Evolutionary conservation across 1,140 invertebrate species (phyloP), one percentile per base, ranked within the genome.

Genomic region (Drosophila watanabei): DNA sequence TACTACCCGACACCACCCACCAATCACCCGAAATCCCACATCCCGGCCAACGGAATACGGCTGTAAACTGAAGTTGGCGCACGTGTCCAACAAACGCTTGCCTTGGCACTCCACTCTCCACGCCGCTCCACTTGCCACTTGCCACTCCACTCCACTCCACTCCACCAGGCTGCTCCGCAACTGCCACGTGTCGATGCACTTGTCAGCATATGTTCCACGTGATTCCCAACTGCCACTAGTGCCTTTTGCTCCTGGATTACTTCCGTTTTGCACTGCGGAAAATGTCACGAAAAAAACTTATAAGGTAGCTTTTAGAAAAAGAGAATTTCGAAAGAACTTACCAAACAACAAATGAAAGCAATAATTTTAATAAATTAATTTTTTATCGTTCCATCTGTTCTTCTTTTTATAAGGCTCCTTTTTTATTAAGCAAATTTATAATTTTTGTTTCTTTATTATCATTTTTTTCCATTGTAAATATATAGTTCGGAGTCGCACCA

Each of bases 1-100:
- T 13, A 16, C 16, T 13, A 11, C 28, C 32, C 24, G 49, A 18
- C 46, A 37, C 11, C 33, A 49, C n/a, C 57, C 63, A 60, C 13
- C 13, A 28, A 51, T 28, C 46, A 45, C 28, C 51, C 61, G 18
- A 28, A 56, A n/a, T 54, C 18, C 51, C 32, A 20, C 52, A 51
- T 49, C 33, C 45, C 69, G 41, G n/a, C 20, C 35, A 33, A 30
- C 70, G 70, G 65, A 59, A 60, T 37, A 51, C 46, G 70, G 70
- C 70, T 73, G 79, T 84, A 79, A 89, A 79, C 64, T 89, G 81
- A 88, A 88, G 85, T 89, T 81, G 81, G 43, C 59, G 85, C 85
- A 88, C 85, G 85, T 88, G 85, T 80, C 86, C 81, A 75, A 79
- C 85, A 89, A 89, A 89, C 86, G 86, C 56, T 89, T 59, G 84